Evolutionary conservation across 2,888 invertebrate species (phyloP), one percentile per base, ranked within the genome.

Genomic region (Trissoscelio sp.): DNA sequence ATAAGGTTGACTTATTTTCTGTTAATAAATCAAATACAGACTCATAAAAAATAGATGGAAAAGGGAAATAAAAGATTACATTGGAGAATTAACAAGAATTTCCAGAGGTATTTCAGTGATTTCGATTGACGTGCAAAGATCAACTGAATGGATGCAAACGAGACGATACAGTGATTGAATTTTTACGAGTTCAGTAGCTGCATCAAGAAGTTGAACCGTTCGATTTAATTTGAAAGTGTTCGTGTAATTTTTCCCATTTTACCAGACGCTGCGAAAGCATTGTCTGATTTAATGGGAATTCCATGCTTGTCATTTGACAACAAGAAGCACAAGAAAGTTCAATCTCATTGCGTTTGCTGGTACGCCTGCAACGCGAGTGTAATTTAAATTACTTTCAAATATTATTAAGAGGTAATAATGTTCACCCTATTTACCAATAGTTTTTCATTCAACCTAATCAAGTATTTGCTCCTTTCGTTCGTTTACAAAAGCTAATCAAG

Each of bases 271-370:
- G 42, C 42, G 44, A 62, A 51, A 58, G 72, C 64, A 75, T 78
- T 73, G 78, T 74, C 74, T 55, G 70, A 70, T 77, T 83, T 78
- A 83, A 83, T 83, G 74, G 66, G 62, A 80, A 83, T 83, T 83
- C 78, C 80, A 74, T 70, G 78, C 83, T 72, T 74, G 78, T 80
- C 83, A 83, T 80, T 83, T 70, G 70, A 57, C 80, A 66, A 80
- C 73, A 55, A 69, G 77, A 64, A 42, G 42, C 46, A 69, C 34
- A 79, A 82, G 74, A 67, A 78, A 77, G 53, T 82, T 73, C 64
- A 69, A 69, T 74, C 69, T 80, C 80, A 64, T 70, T 74, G 79
- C 55, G 18, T 53, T 79, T 55, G 44, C 44, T 18, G 57, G 42
- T 34, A 57, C 53, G 42, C 37, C 22, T 39, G 66, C 34, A 9